Evolutionary conservation across 2,888 invertebrate species (phyloP).

Genomic region (Orchestes rusci): DNA sequence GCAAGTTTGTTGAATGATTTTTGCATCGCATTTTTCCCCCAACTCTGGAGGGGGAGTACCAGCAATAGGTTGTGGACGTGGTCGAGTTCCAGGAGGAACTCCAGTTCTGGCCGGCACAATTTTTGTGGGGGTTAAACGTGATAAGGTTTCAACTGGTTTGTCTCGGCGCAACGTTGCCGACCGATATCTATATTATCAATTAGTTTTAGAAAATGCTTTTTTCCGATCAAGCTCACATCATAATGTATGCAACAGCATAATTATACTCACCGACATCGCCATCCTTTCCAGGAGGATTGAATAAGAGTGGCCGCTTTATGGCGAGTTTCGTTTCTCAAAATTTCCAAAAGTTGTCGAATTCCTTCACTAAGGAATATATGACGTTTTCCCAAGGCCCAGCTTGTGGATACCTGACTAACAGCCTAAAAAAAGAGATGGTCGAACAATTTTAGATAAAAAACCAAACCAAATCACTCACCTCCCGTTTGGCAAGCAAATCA

Average conservation of each 20-base stretch:
- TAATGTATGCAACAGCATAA: no score
- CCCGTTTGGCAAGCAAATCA: conserved; percentile 40
- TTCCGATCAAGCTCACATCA: no score
- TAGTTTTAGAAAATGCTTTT: not conserved
- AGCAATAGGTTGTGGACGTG: conserved; percentile 83
- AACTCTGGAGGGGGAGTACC: conserved; percentile 80
- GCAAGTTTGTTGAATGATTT: conserved; percentile 85
- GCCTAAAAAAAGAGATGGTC: conserved; percentile 10
- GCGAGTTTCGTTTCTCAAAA: conserved; percentile 68
- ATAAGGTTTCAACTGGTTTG: conserved; percentile 20
- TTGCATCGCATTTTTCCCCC: conserved; percentile 78
- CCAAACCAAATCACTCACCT: conserved; percentile 7
- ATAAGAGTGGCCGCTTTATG: conserved; percentile 76
- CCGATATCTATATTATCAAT: conserved; percentile 48
- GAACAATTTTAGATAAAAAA: no score
- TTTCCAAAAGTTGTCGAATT: conserved; percentile 83
- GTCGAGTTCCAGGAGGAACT: conserved; percentile 49
- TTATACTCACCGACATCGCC: conserved; percentile 50
- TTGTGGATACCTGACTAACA: conserved; percentile 50
- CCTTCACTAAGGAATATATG: conserved; percentile 94
- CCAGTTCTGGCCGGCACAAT: conserved; percentile 16
- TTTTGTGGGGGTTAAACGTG: conserved; percentile 23
- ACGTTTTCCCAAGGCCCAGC: conserved; percentile 88
- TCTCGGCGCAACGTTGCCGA: conserved; percentile 53
- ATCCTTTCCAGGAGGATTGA: conserved; percentile 80